These are phyloP conservation scores for Caenorhabditis tropicalis DNA, from an alignment of 1,140 invertebrate genomes.

Conservation along the genomic window DNA sequence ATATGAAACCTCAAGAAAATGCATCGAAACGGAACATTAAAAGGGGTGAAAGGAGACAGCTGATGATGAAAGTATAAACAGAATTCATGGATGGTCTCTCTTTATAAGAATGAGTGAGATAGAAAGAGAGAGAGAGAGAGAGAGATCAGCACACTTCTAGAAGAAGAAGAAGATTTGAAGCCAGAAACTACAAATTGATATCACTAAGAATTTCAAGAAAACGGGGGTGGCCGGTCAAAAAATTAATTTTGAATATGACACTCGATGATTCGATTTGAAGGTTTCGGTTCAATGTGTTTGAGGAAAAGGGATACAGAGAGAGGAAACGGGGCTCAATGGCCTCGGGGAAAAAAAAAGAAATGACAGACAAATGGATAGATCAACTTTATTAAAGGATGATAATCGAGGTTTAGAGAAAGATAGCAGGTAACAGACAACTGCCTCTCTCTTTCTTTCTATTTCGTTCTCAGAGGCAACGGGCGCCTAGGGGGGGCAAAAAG, in stretches of 20 bases:
- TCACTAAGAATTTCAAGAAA: not conserved
- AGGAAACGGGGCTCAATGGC: not conserved
- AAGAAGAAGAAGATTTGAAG: not conserved
- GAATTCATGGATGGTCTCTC: too few species aligned
- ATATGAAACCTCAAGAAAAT: not conserved
- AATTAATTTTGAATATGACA: not conserved
- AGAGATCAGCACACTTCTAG: too few species aligned
- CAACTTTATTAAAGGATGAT: not conserved
- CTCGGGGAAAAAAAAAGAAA: not conserved
- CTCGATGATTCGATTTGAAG: not conserved
- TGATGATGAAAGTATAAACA: too few species aligned
- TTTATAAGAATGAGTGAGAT: too few species aligned
- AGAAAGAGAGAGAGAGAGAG: too few species aligned
- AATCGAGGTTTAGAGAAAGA: not conserved
- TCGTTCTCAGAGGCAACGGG: too few species aligned
- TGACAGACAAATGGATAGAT: not conserved
- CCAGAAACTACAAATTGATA: not conserved
- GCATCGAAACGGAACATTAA: not conserved
- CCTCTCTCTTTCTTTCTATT: not conserved
- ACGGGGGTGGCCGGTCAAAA: not conserved
- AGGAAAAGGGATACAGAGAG: not conserved
- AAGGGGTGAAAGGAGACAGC: not conserved
- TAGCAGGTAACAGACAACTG: not conserved
- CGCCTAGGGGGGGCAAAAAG: too few species aligned
- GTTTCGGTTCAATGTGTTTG: not conserved